Evolutionary conservation across 2,797 vertebrate genomes (phyloP), one percentile per base, ranked within the genome.

Genomic region (Carcharodon carcharias): DNA sequence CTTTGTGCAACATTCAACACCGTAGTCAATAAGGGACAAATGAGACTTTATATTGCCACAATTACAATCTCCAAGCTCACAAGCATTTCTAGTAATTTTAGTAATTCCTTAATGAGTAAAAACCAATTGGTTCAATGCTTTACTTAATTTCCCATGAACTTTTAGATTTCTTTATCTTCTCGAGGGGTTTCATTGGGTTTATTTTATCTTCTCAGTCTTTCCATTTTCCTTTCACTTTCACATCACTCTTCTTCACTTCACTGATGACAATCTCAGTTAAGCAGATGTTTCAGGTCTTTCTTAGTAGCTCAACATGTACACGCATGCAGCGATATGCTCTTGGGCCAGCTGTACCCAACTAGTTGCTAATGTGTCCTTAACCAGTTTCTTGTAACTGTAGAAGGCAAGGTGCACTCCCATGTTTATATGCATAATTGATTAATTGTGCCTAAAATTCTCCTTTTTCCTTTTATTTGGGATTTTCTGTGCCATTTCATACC

Each of bases 1-100:
- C 94, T 56, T 95, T 95, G 94, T 73, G 67, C 28, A 77, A 95
- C 69, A 95, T 95, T 58, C 69, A 35, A 77, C 11, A 56, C 94
- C 16, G 4, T 8, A 77, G 69, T 73, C 94, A 95, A 95, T 77
- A 95, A 77, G 50, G 12, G 28, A 95, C 50, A 77, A 63, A 95
- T 95, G 12, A 56, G 50, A 95, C 26, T 73, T 77, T n/a, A 95
- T 35, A 56, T 31, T 95, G 50, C 5, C 14, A 6, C 50, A 95
- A 95, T 95, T 95, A 95, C 69, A n/a, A 35, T n/a, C 12, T 71
- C 45, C 94, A 14, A 73, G 94, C 94, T 56, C 94, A 40, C 45
- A 67, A 45, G 61, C n/a, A 0, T 67, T 93, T 63, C 94, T 28
- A 56, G 40, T 95, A 77, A 95, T 77, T 95, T 73, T 77, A 95